Evolutionary conservation across 2,888 invertebrate genomes (phyloP).

Genomic region (Lacanobia wlatinum): DNA sequence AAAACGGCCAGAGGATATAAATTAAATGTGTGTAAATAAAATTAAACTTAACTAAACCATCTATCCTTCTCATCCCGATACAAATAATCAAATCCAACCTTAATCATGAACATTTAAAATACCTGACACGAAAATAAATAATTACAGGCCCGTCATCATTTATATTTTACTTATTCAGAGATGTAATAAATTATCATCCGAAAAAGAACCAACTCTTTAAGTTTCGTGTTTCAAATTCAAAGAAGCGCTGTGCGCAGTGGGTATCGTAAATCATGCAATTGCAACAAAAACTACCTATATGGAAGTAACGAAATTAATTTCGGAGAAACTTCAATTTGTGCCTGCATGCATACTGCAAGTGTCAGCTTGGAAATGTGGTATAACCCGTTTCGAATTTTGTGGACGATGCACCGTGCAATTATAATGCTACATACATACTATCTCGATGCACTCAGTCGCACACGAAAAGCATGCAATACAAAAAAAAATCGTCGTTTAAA

Average conservation of each 20-base stretch:
- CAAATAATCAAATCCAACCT: not conserved
- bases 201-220: conserved; percentile 33
- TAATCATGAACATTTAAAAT: conserved; percentile 1
- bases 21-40: not conserved
- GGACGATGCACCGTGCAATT: conserved; percentile 33
- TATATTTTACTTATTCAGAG: conserved; percentile 8
- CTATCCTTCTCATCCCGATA: too few species aligned
- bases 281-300: conserved; percentile 43
- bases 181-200: conserved; percentile 31
- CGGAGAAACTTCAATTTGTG: conserved; percentile 64
- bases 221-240: conserved; percentile 48
- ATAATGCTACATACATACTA: conserved; percentile 34
- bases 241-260: conserved; percentile 40
- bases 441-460: conserved; percentile 28
- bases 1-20: not conserved
- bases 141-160: conserved; percentile 17
- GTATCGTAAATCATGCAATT: conserved; percentile 43
- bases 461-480: conserved; percentile 43
- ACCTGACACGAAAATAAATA: conserved; percentile 1
- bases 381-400: conserved; percentile 50
- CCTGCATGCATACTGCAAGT: conserved; percentile 54
- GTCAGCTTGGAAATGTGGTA: conserved; percentile 47
- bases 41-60: not conserved
- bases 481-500: conserved; percentile 37
- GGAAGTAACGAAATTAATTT: conserved; percentile 62